Conservation (phyloP, 2,113 vertebrate genomes). For the Scatophagus argus region DNA sequence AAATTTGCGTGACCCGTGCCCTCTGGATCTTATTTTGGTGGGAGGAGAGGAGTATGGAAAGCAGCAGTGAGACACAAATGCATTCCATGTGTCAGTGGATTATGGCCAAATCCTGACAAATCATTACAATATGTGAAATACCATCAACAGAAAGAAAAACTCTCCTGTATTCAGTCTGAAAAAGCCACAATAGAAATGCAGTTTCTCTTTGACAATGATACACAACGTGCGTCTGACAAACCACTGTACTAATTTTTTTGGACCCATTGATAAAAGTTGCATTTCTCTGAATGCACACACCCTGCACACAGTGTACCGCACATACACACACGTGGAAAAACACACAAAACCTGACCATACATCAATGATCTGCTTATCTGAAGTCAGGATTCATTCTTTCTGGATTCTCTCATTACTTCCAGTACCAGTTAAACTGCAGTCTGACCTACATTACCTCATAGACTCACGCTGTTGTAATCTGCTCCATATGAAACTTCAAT, state of each 20-base stretch:
- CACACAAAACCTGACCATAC: not conserved
- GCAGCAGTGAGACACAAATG: not conserved
- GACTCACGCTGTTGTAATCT: slow-evolving; percentile 20
- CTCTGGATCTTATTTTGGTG: not conserved
- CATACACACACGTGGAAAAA: not conserved
- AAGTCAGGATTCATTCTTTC: slow-evolving; percentile 13
- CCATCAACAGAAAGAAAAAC: not conserved
- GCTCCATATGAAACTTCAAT: slow-evolving; percentile 31
- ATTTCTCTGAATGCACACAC: not conserved
- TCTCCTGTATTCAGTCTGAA: not conserved
- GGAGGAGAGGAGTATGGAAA: not conserved
- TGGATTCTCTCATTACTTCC: slow-evolving; percentile 5
- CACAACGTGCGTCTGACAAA: slow-evolving; percentile 11
- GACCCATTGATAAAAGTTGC: not conserved
- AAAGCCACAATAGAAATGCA: not conserved
- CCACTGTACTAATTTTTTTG: not conserved
- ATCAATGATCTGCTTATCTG: not conserved
- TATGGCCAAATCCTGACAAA: slow-evolving; percentile 44
- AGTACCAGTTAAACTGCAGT: not conserved
- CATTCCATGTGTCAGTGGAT: slow-evolving; percentile 31
- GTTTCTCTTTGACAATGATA: not conserved
- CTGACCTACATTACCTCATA: slow-evolving; percentile 27
- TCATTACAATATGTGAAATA: slow-evolving; percentile 40
- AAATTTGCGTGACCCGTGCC: slow-evolving; percentile 5
- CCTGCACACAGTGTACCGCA: not conserved